phyloP scores from a whole-genome alignment of 2,888 invertebrate genomes.

The Volucella inanis region DNA sequence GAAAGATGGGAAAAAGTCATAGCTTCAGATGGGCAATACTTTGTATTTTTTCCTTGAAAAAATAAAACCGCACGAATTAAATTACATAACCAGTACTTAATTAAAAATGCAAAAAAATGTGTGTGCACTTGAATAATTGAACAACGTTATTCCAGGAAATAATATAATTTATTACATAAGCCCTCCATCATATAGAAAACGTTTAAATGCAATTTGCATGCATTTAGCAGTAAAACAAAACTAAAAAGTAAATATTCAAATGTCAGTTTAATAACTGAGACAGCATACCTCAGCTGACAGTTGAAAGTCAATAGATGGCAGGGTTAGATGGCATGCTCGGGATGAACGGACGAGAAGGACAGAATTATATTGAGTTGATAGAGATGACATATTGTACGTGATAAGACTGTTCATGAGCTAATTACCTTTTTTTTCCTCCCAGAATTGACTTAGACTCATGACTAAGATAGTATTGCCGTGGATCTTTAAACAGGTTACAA shows the following conservation, averaged over 20 bases:
- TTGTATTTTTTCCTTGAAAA: too few species aligned
- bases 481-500: too few species aligned
- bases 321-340: slow-evolving; percentile 53
- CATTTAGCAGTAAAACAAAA: not conserved
- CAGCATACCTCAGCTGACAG: slow-evolving; percentile 40
- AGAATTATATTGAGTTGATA: slow-evolving; percentile 37
- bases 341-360: slow-evolving; percentile 46
- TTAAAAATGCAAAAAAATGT: too few species aligned
- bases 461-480: too few species aligned
- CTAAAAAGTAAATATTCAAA: not conserved
- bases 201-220: slow-evolving; percentile 39
- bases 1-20: too few species aligned
- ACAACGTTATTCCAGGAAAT: too few species aligned
- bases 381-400: slow-evolving; percentile 51
- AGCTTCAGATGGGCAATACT: too few species aligned
- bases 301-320: slow-evolving; percentile 64
- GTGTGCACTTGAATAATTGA: too few species aligned
- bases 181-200: not conserved
- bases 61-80: too few species aligned
- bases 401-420: slow-evolving; percentile 16
- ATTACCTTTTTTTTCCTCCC: slow-evolving; percentile 6
- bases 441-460: not conserved
- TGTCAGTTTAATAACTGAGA: slow-evolving; percentile 40
- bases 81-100: too few species aligned
- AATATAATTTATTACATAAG: too few species aligned